Base-by-base conservation (phyloP, 1,140 invertebrate genomes). In the Sycophaga agraensis region DNA sequence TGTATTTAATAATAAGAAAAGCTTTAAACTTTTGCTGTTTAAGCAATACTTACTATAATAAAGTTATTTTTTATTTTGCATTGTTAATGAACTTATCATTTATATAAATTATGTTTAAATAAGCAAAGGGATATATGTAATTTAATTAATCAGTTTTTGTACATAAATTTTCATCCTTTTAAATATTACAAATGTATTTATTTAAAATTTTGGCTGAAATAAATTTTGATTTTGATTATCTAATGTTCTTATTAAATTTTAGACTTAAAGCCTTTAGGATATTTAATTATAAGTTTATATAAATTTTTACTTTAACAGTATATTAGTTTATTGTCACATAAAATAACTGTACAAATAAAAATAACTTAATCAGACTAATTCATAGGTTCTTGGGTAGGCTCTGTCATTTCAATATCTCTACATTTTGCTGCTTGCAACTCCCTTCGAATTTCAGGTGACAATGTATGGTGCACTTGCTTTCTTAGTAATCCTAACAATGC, bases 351-450 rank as follows among this genome's bases (percentile, higher is more conserved):
- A 66, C 31, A 35, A 26, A 57, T 40, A 55, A 28, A 31, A 22
- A 40, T 35, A 4, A 49, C 21, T 24, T 46, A 64, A 58, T 24
- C 54, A 43, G 26, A 45, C 70, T 72, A 50, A 5, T 68, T 70
- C 48, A 45, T 46, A 4, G 70, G 66, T 67, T 77, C 70, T 35
- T 43, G 12, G 28, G 24, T 67, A 4, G 71, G 67, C 48, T 69
- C 71, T 6, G 45, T 63, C 6, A 68, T 76, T 83, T 91, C 89
- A 49, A 85, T 69, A 80, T 96, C 93, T 70, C 93, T 84, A 70
- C 91, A 92, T 71, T 87, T 88, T 0, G 93, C 91, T 71, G 89
- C 85, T 67, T 91, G 86, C 6, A 96, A 75, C 82, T 97, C 94
- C 68, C 92, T 81, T 45, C 93, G 79, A 60, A 97, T 89, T 82